These are phyloP conservation scores for Thaumatotibia leucotreta DNA, from an alignment of 1,140 invertebrate genomes.

Conservation along the genomic window DNA sequence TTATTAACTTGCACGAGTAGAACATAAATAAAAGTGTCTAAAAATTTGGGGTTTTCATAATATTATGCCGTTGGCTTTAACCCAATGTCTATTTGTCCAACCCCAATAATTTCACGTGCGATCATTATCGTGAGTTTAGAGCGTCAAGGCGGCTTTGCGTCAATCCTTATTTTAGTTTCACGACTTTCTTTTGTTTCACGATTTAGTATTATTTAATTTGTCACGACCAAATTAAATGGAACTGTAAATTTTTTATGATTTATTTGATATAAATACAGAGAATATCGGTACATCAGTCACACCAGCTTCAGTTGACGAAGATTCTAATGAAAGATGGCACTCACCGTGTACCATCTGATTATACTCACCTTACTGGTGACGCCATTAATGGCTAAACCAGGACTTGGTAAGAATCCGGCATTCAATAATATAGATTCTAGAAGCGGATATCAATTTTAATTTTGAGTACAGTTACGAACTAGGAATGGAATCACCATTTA, in stretches of 20 bases:
- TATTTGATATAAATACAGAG: not conserved
- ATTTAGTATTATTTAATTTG: not conserved
- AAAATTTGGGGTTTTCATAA: no score
- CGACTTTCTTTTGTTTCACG: not conserved
- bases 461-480: no score
- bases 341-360: not conserved
- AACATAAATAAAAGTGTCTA: no score
- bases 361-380: not conserved
- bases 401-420: not conserved
- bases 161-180: not conserved
- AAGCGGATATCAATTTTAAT: no score
- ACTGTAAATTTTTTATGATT: not conserved
- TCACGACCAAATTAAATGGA: not conserved
- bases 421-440: no score
- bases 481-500: no score
- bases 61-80: no score
- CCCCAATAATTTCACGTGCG: not conserved
- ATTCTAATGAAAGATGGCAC: not conserved
- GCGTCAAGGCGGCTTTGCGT: no score
- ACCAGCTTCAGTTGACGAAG: not conserved
- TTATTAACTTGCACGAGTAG: no score
- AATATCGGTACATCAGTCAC: not conserved
- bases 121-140: not conserved
- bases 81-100: no score
- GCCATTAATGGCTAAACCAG: not conserved